Percentiles rank a stretch among this genome's conserved stretches.
phyloP scores from a whole-genome alignment of 1,140 invertebrate genomes.

The Orchestia grillus region DNA sequence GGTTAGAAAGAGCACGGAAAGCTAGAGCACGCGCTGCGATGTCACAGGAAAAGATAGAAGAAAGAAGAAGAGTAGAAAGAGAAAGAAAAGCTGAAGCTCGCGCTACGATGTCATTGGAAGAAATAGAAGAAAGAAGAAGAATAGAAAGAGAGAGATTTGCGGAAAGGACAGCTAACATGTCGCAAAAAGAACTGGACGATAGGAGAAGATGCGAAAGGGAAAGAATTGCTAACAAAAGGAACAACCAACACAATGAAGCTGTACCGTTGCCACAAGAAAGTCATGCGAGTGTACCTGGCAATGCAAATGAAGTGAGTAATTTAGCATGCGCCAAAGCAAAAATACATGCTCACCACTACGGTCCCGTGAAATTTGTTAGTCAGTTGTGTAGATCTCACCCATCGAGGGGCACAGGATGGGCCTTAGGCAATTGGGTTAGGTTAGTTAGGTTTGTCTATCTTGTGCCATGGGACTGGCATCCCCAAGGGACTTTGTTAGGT shows the following conservation, averaged over 20 bases:
- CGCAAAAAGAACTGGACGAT: neutral
- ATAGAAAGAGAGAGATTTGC: too few relatives aligned
- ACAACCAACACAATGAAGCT: too few relatives aligned
- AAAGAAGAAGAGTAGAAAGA: neutral
- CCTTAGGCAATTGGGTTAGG: too few relatives aligned
- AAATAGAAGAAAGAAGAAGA: too few relatives aligned
- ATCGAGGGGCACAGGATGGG: too few relatives aligned
- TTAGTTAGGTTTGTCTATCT: too few relatives aligned
- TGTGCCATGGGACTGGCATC: too few relatives aligned
- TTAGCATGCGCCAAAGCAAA: conserved; percentile 10
- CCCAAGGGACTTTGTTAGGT: too few relatives aligned
- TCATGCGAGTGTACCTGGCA: neutral
- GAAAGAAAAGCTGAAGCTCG: neutral
- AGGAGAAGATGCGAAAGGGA: neutral
- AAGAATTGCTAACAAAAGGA: too few relatives aligned
- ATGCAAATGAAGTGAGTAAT: conserved; percentile 19
- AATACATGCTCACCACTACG: neutral
- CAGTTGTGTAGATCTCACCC: too few relatives aligned
- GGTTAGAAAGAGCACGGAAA: neutral
- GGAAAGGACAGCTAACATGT: conserved; percentile 27
- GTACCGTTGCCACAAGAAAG: too few relatives aligned
- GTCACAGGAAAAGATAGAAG: conserved; percentile 3
- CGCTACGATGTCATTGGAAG: too few relatives aligned
- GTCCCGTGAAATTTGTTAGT: neutral
- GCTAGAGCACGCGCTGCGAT: neutral